phyloP scores from a whole-genome alignment of 1,140 invertebrate species.

The Archivesica marissinica region DNA sequence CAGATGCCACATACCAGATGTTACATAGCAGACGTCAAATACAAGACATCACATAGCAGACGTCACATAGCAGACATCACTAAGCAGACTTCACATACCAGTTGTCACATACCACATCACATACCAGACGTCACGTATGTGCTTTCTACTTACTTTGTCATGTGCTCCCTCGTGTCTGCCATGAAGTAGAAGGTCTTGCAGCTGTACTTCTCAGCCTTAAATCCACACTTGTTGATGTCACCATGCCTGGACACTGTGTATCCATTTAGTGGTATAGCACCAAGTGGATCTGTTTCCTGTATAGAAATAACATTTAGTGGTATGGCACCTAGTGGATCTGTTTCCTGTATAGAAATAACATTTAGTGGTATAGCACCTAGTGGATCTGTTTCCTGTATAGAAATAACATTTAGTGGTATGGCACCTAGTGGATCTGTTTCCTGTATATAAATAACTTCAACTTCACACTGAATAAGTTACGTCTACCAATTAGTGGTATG shows the following conservation, averaged over 20 bases:
- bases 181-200: conserved; percentile 92
- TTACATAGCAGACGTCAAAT: too few relatives aligned
- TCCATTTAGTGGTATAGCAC: conserved; percentile 93
- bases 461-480: too few relatives aligned
- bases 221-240: conserved; percentile 86
- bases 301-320: conserved; percentile 64
- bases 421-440: conserved; percentile 92
- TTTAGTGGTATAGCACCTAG: conserved; percentile 94
- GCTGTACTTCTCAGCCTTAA: conserved; percentile 91
- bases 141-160: conserved; percentile 87
- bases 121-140: too few relatives aligned
- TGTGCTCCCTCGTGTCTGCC: conserved; percentile 90
- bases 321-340: too few relatives aligned
- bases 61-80: too few relatives aligned
- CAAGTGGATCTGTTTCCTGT: conserved; percentile 91
- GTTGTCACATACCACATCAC: too few relatives aligned
- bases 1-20: too few relatives aligned
- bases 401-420: conserved; percentile 86
- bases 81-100: too few relatives aligned
- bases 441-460: conserved; percentile 84
- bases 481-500: too few relatives aligned
- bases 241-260: conserved; percentile 89
- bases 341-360: too few relatives aligned
- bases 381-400: conserved; percentile 88
- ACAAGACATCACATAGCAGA: too few relatives aligned